Percentiles rank a stretch among this genome's conserved stretches.
These are phyloP conservation scores for Lemur catta DNA, from an alignment of 2,797 vertebrate species.

Conservation along the genomic window DNA sequence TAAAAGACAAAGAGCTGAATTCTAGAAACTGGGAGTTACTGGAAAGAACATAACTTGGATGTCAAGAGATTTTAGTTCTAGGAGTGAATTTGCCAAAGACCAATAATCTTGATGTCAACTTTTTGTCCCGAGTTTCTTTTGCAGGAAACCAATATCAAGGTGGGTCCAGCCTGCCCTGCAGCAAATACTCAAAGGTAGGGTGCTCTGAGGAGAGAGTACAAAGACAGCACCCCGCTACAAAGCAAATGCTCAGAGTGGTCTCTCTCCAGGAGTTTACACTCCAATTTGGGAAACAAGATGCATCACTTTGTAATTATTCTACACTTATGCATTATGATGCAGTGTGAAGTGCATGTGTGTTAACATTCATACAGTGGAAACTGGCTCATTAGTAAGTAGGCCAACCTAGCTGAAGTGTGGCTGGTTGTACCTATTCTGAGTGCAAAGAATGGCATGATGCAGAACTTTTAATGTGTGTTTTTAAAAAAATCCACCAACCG, in stretches of 20 bases:
- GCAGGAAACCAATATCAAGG: background rate
- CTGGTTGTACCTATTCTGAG: background rate
- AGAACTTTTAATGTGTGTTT: background rate
- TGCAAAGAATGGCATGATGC: background rate
- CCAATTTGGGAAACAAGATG: background rate
- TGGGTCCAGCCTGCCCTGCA: background rate
- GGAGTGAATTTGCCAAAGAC: background rate
- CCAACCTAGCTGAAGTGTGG: background rate
- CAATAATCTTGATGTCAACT: background rate
- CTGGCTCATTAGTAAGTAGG: slow-evolving; percentile 18
- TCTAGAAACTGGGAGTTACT: background rate
- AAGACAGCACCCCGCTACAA: background rate
- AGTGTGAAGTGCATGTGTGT: background rate
- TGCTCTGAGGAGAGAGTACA: background rate
- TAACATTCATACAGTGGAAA: background rate
- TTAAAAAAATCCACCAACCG: background rate
- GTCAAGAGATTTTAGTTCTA: background rate
- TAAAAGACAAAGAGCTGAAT: background rate
- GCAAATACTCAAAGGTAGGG: background rate
- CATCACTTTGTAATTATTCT: background rate
- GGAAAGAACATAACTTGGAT: background rate
- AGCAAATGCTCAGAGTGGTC: background rate
- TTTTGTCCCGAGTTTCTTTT: background rate
- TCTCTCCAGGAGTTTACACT: background rate
- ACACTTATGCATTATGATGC: background rate